Evolutionary conservation across 2,113 vertebrate genomes (phyloP).

Genomic region (Hippocampus comes): DNA sequence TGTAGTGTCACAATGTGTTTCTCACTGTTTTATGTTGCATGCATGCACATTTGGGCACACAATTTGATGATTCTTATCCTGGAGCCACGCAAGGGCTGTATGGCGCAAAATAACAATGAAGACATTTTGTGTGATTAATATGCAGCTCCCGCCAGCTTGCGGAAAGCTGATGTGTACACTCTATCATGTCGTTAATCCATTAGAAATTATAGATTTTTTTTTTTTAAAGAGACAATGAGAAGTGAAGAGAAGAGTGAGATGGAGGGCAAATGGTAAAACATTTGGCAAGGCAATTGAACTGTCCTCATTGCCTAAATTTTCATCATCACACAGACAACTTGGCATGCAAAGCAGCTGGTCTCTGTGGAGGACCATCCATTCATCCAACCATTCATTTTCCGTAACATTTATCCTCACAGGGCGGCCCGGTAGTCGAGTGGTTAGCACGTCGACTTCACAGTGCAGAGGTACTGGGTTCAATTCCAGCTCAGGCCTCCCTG

Average conservation of each 20-base stretch:
- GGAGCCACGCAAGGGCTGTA: slow-evolving; percentile 25
- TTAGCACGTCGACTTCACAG: too few species aligned
- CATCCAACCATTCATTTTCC: neutral
- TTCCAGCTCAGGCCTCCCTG: too few species aligned
- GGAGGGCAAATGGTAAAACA: slow-evolving; percentile 7
- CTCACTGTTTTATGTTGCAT: neutral
- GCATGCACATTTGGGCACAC: slow-evolving; percentile 6
- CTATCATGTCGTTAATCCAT: slow-evolving; percentile 65
- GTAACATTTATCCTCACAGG: neutral
- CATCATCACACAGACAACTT: slow-evolving; percentile 18
- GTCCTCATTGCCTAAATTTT: slow-evolving; percentile 7
- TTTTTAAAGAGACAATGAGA: slow-evolving; percentile 15
- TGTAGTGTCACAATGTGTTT: neutral
- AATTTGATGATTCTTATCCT: slow-evolving; percentile 13
- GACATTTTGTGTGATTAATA: slow-evolving; percentile 67
- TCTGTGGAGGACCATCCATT: neutral
- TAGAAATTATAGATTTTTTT: slow-evolving; percentile 62
- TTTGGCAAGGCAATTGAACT: slow-evolving; percentile 19
- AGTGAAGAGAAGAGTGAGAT: neutral
- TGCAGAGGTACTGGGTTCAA: too few species aligned
- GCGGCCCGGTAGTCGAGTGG: too few species aligned
- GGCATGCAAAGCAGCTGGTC: neutral
- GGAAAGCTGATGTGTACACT: slow-evolving; percentile 50
- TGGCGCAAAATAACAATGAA: slow-evolving; percentile 59
- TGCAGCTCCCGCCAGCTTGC: slow-evolving; percentile 39